Evolutionary conservation across 2,113 vertebrate species (phyloP), one percentile per base, ranked within the genome.

Genomic region (Tympanuchus pallidicinctus): DNA sequence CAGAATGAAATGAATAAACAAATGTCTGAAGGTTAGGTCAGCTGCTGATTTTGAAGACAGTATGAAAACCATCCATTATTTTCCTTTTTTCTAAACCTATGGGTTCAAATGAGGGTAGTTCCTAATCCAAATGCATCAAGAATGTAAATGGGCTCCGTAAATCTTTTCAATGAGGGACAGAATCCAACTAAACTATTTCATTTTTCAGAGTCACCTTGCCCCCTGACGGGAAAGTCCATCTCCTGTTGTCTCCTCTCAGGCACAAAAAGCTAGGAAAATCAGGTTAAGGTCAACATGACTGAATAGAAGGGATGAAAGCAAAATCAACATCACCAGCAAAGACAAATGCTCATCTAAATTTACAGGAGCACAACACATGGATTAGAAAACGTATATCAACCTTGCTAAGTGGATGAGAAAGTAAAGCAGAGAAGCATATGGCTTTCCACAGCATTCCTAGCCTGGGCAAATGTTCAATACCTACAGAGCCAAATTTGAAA

Each of bases 1-100:
- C 69, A 70, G 9, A 18, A 38, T 88, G 60, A 77, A 92, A 88
- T 76, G 36, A 76, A 60, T 40, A 81, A 84, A 71, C 22, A 61
- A 14, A 28, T 9, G 21, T 0, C 0, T 22, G 12, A 75, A 76
- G 13, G 30, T 61, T 87, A 65, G 3, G 2, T 0, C 1, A 85
- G 54, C 7, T 76, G 22, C 27, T 89, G 36, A 59, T 57, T 69
- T 69, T 57, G 24, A 95, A 80, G 54, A 65, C 25, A 3, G 17
- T 20, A 82, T 8, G 66, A 57, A 86, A 86, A 81, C 28, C 32
- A 61, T 40, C 5, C 17, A 43, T 76, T 82, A 40, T 54, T 87
- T 92, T 83, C 74, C 30, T 76, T 18, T 61, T 13, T 88, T 91
- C 60, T 71, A 56, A 94, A 70, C 27, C 19, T 21, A 81, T 64